These are phyloP conservation scores for Phyllotreta striolata DNA, from an alignment of 2,888 invertebrate species.

Conservation along the genomic window DNA sequence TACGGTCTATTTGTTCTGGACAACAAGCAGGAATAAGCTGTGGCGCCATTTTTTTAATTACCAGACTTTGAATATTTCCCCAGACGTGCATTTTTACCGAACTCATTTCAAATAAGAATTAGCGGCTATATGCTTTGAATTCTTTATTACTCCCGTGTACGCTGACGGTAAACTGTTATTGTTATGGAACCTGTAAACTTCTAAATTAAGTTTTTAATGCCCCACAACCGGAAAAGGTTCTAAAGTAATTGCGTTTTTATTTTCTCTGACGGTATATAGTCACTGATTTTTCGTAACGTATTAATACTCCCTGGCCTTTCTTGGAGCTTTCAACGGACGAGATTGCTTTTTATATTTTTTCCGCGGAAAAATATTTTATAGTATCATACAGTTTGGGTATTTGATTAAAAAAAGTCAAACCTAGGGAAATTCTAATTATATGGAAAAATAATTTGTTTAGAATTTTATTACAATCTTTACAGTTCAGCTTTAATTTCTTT, in stretches of 20 bases:
- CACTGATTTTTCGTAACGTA: not conserved
- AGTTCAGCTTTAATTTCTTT: too few species aligned
- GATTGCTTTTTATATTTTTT: too few species aligned
- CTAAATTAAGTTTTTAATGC: constrained; percentile 44
- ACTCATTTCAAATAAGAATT: constrained; percentile 58
- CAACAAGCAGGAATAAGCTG: constrained; percentile 21
- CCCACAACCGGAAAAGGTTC: constrained; percentile 34
- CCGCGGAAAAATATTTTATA: too few species aligned
- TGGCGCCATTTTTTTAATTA: constrained; percentile 57
- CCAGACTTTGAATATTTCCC: constrained; percentile 53
- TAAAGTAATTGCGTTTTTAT: constrained; percentile 23
- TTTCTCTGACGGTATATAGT: constrained; percentile 8
- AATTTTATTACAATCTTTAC: too few species aligned
- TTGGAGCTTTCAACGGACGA: too few species aligned
- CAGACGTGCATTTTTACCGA: constrained; percentile 56
- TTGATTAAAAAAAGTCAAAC: too few species aligned
- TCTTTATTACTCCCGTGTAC: constrained; percentile 49
- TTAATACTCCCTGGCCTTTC: not conserved
- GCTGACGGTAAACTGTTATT: constrained; percentile 46
- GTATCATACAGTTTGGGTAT: too few species aligned
- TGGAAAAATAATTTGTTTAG: too few species aligned
- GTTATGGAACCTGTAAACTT: constrained; percentile 42
- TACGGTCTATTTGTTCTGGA: constrained; percentile 6
- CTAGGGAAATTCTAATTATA: too few species aligned
- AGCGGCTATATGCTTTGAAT: constrained; percentile 51